phyloP scores from a whole-genome alignment of 37 sponge, comb jelly and placozoan genomes.

The Cliona cf. orientalis region DNA sequence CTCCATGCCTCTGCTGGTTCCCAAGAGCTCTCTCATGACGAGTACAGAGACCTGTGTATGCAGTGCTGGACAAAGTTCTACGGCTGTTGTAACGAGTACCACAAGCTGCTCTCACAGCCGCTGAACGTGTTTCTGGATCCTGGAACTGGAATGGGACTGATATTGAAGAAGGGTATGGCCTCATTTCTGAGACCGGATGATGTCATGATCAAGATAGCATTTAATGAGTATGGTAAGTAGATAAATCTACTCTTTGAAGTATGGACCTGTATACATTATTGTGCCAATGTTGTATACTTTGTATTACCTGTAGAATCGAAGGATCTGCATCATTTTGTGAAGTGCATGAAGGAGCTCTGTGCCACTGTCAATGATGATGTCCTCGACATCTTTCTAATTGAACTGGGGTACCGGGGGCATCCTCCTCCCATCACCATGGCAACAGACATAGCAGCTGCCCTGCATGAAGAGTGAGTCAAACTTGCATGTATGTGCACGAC shows the following conservation, averaged over 20 bases:
- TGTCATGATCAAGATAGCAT: too few species aligned
- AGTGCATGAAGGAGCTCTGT: neutral
- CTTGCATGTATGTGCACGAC: neutral
- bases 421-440: conserved; percentile 10
- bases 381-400: conserved; percentile 28
- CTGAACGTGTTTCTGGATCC: conserved; percentile 44
- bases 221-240: too few species aligned
- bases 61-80: conserved; percentile 75
- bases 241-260: too few species aligned
- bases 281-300: too few species aligned
- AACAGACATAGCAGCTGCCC: conserved; percentile 20
- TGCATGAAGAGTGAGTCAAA: conserved; percentile 43
- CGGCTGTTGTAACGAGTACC: conserved; percentile 50
- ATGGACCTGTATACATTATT: too few species aligned
- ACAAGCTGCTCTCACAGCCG: conserved; percentile 43
- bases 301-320: too few species aligned
- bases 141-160: conserved; percentile 42
- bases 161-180: conserved; percentile 22
- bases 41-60: conserved; percentile 34
- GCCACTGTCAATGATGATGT: conserved; percentile 22
- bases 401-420: conserved; percentile 1
- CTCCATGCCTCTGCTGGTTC: conserved; percentile 32
- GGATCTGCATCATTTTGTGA: neutral
- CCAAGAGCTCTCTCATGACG: conserved; percentile 33
- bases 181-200: conserved; percentile 25